A percentile compares a stretch with the other conserved stretches of the same genome.
Conservation (phyloP, 2,797 vertebrate species). For the Hafferia zeledoni region DNA sequence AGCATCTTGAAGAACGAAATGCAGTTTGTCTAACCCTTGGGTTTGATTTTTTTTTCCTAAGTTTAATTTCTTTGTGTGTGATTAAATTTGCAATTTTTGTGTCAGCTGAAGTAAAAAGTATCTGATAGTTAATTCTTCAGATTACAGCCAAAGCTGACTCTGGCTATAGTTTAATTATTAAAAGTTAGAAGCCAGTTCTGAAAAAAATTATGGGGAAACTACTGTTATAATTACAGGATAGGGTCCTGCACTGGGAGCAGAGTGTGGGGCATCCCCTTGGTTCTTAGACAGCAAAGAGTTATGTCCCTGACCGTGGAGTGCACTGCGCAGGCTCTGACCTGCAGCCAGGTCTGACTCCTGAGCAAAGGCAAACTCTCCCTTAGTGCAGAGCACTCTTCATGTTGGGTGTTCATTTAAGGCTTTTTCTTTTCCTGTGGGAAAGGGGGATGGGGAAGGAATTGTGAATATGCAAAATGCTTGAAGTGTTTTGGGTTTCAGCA, state of each 20-base stretch:
- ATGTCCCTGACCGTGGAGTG: rapidly evolving
- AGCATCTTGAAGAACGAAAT: neutral
- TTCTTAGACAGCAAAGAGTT: neutral
- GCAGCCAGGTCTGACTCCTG: neutral
- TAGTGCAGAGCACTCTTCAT: neutral
- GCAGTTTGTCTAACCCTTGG: neutral
- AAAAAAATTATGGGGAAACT: neutral
- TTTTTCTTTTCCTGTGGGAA: neutral
- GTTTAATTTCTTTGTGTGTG: neutral
- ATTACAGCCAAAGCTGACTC: neutral
- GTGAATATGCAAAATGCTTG: neutral
- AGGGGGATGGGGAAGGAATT: neutral
- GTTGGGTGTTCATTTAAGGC: neutral
- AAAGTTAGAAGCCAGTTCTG: neutral
- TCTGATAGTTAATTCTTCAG: neutral
- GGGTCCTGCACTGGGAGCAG: neutral
- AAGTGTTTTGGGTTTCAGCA: neutral
- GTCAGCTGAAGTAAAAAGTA: neutral
- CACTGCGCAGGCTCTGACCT: neutral
- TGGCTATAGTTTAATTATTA: neutral
- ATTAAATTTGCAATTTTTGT: neutral
- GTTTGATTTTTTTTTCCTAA: neutral
- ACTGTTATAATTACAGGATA: neutral
- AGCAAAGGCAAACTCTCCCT: neutral
- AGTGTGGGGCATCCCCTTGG: neutral